Percentiles rank a stretch among this genome's conserved stretches.
phyloP scores from a whole-genome alignment of 2,888 invertebrate genomes.

The Andrena bucephala region DNA sequence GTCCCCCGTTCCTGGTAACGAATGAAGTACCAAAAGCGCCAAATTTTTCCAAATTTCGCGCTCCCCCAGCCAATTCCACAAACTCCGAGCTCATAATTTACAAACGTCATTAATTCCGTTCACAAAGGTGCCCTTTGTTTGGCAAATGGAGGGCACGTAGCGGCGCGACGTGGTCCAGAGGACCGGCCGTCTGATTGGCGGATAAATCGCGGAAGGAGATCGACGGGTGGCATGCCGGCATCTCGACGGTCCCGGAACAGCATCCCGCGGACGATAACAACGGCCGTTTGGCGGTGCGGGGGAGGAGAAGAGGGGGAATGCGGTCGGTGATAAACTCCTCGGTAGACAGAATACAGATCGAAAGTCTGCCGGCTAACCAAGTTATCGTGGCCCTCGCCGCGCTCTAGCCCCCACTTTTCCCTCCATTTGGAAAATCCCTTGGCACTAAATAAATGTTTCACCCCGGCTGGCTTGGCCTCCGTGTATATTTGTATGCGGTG shows the following conservation, averaged over 20 bases:
- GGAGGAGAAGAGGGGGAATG: slow-evolving; percentile 55
- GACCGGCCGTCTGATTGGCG: slow-evolving; percentile 9
- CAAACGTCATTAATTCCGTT: no score
- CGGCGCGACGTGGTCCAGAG: no score
- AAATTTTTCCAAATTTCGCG: no score
- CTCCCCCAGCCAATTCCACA: no score
- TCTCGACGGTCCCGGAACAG: slow-evolving; percentile 39
- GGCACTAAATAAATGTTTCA: slow-evolving; percentile 84
- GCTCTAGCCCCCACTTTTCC: slow-evolving; percentile 69
- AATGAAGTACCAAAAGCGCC: no score
- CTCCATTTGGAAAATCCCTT: slow-evolving; percentile 81
- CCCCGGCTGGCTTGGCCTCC: slow-evolving; percentile 70
- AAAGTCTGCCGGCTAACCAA: slow-evolving; percentile 82
- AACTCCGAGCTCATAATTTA: no score
- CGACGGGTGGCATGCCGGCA: slow-evolving; percentile 52
- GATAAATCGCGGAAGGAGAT: slow-evolving; percentile 57
- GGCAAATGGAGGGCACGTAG: no score
- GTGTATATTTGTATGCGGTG: slow-evolving; percentile 80
- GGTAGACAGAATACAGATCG: slow-evolving; percentile 83
- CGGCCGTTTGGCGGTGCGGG: slow-evolving; percentile 44
- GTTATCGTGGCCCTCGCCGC: slow-evolving; percentile 78
- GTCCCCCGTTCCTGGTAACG: no score
- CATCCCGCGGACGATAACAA: slow-evolving; percentile 63
- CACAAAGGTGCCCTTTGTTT: no score
- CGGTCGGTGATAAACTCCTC: slow-evolving; percentile 81